phyloP scores from a whole-genome alignment of 2,113 vertebrate species.

The Scytalopus superciliaris region DNA sequence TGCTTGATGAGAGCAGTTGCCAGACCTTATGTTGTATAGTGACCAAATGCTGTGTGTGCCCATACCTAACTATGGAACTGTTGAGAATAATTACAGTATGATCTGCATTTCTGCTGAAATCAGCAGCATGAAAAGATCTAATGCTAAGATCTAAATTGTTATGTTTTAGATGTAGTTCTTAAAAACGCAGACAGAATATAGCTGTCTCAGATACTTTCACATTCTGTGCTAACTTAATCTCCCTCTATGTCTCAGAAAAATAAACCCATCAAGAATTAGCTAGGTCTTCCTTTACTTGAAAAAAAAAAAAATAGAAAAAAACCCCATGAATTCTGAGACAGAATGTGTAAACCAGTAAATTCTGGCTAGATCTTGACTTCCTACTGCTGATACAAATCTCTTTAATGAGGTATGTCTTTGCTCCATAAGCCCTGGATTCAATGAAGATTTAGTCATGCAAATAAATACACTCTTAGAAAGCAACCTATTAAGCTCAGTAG shows the following conservation, averaged over 20 bases:
- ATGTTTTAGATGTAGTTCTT: neutral
- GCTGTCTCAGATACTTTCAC: neutral
- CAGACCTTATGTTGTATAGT: neutral
- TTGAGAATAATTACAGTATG: neutral
- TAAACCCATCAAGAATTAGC: neutral
- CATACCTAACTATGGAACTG: neutral
- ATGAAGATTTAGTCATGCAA: neutral
- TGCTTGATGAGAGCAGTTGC: neutral
- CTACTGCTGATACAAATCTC: neutral
- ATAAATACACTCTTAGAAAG: neutral
- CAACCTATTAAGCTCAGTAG: neutral
- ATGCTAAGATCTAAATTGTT: neutral
- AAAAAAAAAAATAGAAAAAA: too few species aligned
- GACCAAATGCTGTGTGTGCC: neutral
- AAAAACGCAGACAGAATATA: neutral
- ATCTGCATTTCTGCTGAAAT: conserved; percentile 6
- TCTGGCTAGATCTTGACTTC: neutral
- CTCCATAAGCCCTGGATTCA: neutral
- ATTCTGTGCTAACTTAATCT: neutral
- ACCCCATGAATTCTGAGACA: neutral
- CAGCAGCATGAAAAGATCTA: neutral
- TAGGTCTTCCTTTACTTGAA: neutral
- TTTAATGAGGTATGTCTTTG: neutral
- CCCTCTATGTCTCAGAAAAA: neutral
- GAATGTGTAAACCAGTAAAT: neutral